Evolutionary conservation across 1,140 invertebrate species (phyloP).

Genomic region (Caenorhabditis elegans): DNA sequence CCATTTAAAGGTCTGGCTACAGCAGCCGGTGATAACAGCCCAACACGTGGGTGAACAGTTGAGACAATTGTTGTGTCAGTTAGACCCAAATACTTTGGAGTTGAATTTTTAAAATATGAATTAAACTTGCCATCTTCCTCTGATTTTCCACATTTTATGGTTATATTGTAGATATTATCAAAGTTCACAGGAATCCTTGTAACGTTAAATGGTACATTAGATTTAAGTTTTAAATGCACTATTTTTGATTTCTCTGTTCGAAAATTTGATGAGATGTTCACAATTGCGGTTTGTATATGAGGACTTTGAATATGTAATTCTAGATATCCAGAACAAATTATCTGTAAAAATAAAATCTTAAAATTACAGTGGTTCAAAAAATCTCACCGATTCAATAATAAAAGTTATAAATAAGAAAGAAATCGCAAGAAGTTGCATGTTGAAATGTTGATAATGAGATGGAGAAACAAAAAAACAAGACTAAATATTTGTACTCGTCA

Average conservation of each 20-base stretch:
- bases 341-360: not conserved
- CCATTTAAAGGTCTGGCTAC: not conserved
- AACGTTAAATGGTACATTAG: not conserved
- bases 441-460: not conserved
- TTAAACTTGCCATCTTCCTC: not conserved
- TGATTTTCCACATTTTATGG: not conserved
- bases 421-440: not conserved
- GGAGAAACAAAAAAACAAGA: not conserved
- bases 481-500: constrained; percentile 1
- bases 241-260: not conserved
- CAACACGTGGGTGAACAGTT: not conserved
- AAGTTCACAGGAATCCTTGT: not conserved
- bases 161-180: not conserved
- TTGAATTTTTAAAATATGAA: too few species aligned
- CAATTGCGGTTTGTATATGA: not conserved
- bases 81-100: not conserved
- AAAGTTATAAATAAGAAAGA: not conserved
- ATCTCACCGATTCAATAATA: not conserved
- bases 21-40: not conserved
- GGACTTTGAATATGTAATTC: not conserved
- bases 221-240: not conserved
- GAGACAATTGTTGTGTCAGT: not conserved
- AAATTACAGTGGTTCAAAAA: not conserved
- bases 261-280: not conserved
- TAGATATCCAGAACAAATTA: not conserved